Evolutionary conservation across 2,113 vertebrate genomes (phyloP), one percentile per base, ranked within the genome.

Genomic region (Hemichromis elongatus): DNA sequence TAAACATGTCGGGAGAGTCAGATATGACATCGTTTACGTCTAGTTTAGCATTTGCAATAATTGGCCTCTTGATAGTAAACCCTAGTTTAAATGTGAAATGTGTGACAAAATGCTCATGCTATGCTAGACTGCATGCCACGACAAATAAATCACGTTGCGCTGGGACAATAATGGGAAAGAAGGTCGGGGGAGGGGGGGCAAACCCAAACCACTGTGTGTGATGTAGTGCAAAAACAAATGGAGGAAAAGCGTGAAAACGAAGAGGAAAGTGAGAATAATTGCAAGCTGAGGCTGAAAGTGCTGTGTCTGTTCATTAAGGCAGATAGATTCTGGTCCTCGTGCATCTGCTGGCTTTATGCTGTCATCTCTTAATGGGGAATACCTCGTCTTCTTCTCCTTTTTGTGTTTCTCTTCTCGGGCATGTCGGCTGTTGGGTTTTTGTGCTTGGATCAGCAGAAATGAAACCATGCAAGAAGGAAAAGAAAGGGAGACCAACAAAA

Each of bases 91-190:
- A 37, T 42, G 33, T n/a, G 75, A 77, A 77, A 66, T 68, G 59
- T 79, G 78, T 50, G 54, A 77, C 70, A 55, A 56, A 84, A 79
- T 54, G 37, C 8, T 24, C 9, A 1, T 80, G 68, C 54, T 56
- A 33, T 57, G 52, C 24, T 47, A 24, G n/a, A 77, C 33, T 5
- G 9, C 24, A 56, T 35, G 80, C 79, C 79, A 81, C 63, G 5
- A 59, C 30, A 77, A 56, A 90, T 91, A 81, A 89, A 92, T 94
- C 86, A 86, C 47, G 52, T 87, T 89, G 68, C 86, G 88, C 83
- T 82, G 30, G 66, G 80, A 55, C 56, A 24, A 16, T 18, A 35
- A 53, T 4, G 28, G 24, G 33, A 54, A 47, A 19, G 6, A 53
- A 56, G 92, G 89, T 83, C 79, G 14, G 19, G 26, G 88, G n/a